phyloP scores from a whole-genome alignment of 2,113 vertebrate genomes.

The Eurypyga helias region DNA sequence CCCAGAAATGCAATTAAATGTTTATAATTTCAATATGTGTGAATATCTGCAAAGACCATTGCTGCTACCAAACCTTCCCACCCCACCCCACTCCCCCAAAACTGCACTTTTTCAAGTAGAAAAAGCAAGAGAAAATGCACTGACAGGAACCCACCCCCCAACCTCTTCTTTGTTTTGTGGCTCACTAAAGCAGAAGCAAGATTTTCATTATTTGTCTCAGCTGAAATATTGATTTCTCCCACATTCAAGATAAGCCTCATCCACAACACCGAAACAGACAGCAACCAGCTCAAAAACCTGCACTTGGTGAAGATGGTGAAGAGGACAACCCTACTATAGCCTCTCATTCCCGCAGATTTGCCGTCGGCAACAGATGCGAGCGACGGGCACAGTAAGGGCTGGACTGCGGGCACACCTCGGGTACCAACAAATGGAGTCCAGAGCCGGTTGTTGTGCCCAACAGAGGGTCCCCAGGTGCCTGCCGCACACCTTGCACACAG shows the following conservation, averaged over 20 bases:
- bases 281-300: accelerated
- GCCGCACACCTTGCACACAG: accelerated
- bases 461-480: accelerated
- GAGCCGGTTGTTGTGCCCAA: accelerated
- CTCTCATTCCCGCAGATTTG: accelerated
- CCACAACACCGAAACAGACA: accelerated
- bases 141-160: background rate
- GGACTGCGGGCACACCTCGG: accelerated
- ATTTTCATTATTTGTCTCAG: background rate
- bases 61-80: background rate
- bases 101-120: background rate
- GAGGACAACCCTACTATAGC: background rate
- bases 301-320: accelerated
- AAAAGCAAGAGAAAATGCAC: background rate
- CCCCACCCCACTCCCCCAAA: background rate
- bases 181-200: background rate
- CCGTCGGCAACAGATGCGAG: accelerated
- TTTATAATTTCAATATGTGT: background rate
- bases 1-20: background rate
- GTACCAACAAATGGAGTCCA: background rate
- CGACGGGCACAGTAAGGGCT: background rate
- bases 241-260: background rate
- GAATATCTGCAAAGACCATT: background rate
- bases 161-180: background rate
- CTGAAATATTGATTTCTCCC: background rate